phyloP scores from a whole-genome alignment of 2,888 invertebrate species.

The Plebejus anna region DNA sequence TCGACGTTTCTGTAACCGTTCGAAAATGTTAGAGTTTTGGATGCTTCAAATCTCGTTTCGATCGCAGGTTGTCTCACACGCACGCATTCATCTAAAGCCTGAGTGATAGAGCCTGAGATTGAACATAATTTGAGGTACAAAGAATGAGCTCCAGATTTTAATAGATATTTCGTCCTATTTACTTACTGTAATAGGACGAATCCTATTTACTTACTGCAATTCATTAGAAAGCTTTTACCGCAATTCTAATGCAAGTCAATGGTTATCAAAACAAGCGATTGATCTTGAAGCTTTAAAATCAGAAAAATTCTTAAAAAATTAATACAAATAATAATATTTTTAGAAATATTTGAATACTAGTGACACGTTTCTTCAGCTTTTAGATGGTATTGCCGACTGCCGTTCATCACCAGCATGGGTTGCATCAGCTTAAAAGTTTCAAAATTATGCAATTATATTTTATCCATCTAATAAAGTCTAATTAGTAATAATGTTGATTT shows the following conservation, averaged over 20 bases:
- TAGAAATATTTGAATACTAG: not conserved
- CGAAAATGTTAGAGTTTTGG: not conserved
- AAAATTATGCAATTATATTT: not conserved
- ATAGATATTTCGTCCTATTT: not conserved
- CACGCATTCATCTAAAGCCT: not conserved
- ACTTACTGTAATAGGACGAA: not conserved
- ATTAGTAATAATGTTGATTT: not conserved
- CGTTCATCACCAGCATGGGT: constrained; percentile 31
- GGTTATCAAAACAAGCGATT: not conserved
- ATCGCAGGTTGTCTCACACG: not conserved
- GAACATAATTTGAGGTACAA: not conserved
- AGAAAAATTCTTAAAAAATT: not conserved
- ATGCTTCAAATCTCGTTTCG: not conserved
- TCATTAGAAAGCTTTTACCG: too few species aligned
- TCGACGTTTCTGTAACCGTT: not conserved
- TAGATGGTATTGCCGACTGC: constrained; percentile 43
- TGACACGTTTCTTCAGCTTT: constrained; percentile 37
- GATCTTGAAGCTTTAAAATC: not conserved
- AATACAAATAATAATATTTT: too few species aligned
- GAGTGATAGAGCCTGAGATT: not conserved
- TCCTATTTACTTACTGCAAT: too few species aligned
- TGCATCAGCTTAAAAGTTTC: constrained; percentile 31
- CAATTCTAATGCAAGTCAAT: not conserved
- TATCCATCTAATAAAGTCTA: not conserved
- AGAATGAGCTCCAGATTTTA: not conserved